phyloP scores from a whole-genome alignment of 2,888 invertebrate genomes.

The Ceraclea dissimilis region DNA sequence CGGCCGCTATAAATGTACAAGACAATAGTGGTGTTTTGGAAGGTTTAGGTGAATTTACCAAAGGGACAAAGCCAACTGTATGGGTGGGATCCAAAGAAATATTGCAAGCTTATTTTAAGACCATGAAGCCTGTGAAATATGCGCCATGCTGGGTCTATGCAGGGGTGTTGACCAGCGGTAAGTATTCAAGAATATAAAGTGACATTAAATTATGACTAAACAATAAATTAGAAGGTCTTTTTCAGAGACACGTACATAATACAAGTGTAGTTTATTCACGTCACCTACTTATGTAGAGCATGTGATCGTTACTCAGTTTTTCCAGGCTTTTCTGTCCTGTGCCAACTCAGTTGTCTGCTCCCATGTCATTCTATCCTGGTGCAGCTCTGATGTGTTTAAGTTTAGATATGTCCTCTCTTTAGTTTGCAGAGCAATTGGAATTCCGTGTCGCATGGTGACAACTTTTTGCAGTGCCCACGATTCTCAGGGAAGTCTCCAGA shows the following conservation, averaged over 20 bases:
- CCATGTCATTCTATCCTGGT: too few relatives aligned
- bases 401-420: constrained; percentile 28
- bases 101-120: constrained; percentile 74
- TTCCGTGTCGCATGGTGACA: constrained; percentile 80
- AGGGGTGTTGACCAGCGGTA: constrained; percentile 79
- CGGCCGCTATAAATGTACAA: constrained; percentile 79
- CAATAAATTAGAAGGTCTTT: too few relatives aligned
- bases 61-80: constrained; percentile 78
- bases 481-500: constrained; percentile 82
- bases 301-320: too few relatives aligned
- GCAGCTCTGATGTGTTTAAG: too few relatives aligned
- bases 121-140: constrained; percentile 82
- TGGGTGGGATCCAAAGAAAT: constrained; percentile 88
- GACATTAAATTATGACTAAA: too few relatives aligned
- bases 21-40: constrained; percentile 81
- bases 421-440: constrained; percentile 83
- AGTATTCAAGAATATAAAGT: too few relatives aligned
- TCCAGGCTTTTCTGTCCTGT: too few relatives aligned
- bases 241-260: too few relatives aligned
- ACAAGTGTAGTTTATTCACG: too few relatives aligned
- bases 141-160: constrained; percentile 96
- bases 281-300: too few relatives aligned
- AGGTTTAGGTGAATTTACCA: constrained; percentile 77
- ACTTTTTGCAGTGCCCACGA: constrained; percentile 92
- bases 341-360: too few relatives aligned